Evolutionary conservation across 1,140 invertebrate genomes (phyloP).

Genomic region (Copidosoma floridanum): DNA sequence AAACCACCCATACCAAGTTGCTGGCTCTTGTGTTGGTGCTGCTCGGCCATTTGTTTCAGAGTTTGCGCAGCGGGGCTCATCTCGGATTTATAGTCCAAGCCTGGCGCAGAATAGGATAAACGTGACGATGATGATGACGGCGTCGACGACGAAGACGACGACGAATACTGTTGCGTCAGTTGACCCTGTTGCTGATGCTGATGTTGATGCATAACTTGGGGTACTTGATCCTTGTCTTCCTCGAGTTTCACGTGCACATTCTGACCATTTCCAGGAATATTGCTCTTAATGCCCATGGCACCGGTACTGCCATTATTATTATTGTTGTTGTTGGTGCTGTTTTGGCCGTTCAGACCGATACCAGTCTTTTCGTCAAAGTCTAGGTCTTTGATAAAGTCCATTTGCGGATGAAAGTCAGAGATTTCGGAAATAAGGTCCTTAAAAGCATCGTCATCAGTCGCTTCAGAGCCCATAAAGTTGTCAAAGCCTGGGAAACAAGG

Average conservation of each 20-base stretch:
- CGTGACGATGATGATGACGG: slow-evolving; percentile 56
- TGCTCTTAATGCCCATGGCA: slow-evolving; percentile 29
- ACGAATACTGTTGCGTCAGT: slow-evolving; percentile 43
- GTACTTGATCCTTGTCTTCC: slow-evolving; percentile 50
- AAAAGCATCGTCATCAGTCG: slow-evolving; percentile 80
- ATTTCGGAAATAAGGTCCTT: slow-evolving; percentile 88
- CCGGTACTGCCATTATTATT: slow-evolving; percentile 34
- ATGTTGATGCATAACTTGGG: slow-evolving; percentile 36
- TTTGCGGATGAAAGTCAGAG: slow-evolving; percentile 68
- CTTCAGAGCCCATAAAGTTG: slow-evolving; percentile 77
- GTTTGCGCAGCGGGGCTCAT: slow-evolving; percentile 88
- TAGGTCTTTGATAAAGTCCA: slow-evolving; percentile 80
- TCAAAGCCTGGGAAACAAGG: slow-evolving; percentile 74
- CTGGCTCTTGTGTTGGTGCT: slow-evolving; percentile 85
- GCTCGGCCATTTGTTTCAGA: slow-evolving; percentile 93
- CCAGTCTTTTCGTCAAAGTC: slow-evolving; percentile 68
- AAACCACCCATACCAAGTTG: slow-evolving; percentile 53
- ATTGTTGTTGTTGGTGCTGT: slow-evolving; percentile 44
- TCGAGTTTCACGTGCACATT: slow-evolving; percentile 50
- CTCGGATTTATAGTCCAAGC: slow-evolving; percentile 64
- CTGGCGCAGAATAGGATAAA: slow-evolving; percentile 45
- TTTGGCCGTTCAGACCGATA: slow-evolving; percentile 34
- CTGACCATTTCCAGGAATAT: slow-evolving; percentile 43
- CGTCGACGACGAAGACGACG: too few relatives aligned
- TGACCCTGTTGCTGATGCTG: slow-evolving; percentile 31